Conservation (phyloP, 1,140 invertebrate species). For the Caenorhabditis elegans region DNA sequence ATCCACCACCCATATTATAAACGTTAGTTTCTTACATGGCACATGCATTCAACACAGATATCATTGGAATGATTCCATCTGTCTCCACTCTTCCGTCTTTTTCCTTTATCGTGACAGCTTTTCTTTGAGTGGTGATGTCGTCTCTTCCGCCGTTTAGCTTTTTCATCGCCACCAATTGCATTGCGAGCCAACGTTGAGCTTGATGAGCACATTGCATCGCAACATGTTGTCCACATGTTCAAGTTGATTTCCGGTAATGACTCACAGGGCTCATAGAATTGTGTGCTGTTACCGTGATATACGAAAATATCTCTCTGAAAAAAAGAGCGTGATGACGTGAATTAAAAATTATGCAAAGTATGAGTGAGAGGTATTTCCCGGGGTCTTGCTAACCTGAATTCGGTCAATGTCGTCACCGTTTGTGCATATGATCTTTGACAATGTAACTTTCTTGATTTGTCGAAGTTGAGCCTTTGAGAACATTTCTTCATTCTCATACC, state of each 20-base stretch:
- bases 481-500: slow-evolving; percentile 82
- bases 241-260: slow-evolving; percentile 50
- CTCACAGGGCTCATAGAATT: slow-evolving; percentile 50
- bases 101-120: slow-evolving; percentile 28
- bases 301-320: slow-evolving; percentile 61
- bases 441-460: slow-evolving; percentile 75
- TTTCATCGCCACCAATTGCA: slow-evolving; percentile 42
- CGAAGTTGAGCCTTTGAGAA: slow-evolving; percentile 78
- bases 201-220: slow-evolving; percentile 49
- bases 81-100: slow-evolving; percentile 6
- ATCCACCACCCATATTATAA: too few relatives aligned
- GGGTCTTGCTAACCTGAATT: slow-evolving; percentile 69
- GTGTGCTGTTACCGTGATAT: slow-evolving; percentile 57
- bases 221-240: slow-evolving; percentile 65
- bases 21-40: slow-evolving; percentile 47
- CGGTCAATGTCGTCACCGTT: slow-evolving; percentile 74
- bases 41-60: slow-evolving; percentile 49
- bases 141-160: slow-evolving; percentile 32
- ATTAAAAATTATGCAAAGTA: background rate
- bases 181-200: background rate
- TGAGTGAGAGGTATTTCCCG: background rate
- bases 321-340: background rate
- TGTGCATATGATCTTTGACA: slow-evolving; percentile 78
- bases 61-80: slow-evolving; percentile 40
- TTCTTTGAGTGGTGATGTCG: slow-evolving; percentile 11